Evolutionary conservation across 1,140 invertebrate genomes (phyloP).

Genomic region (Drosophila seguyi): DNA sequence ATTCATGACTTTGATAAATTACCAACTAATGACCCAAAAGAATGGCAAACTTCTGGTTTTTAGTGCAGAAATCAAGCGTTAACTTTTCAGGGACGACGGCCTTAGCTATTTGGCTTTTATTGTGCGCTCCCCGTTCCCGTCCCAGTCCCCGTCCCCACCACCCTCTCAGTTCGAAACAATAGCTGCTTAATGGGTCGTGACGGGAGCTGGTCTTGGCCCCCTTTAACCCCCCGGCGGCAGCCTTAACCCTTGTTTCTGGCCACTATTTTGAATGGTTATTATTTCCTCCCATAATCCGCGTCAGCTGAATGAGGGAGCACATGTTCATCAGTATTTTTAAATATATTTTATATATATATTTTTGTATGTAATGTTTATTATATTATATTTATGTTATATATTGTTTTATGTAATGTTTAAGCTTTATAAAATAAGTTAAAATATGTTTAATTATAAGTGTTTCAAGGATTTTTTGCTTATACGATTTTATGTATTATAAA

Average conservation of each 20-base stretch:
- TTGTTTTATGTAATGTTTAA: no score
- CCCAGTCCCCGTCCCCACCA: no score
- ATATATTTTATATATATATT: not conserved
- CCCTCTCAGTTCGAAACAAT: constrained; percentile 58
- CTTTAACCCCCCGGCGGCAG: not conserved
- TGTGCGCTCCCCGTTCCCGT: no score
- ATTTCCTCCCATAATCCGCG: constrained; percentile 3
- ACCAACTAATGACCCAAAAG: constrained; percentile 75
- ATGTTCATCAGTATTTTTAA: not conserved
- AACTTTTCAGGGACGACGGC: constrained; percentile 39
- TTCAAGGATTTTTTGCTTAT: no score
- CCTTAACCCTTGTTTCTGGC: not conserved
- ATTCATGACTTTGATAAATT: constrained; percentile 84
- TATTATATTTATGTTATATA: no score
- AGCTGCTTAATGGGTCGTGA: constrained; percentile 72
- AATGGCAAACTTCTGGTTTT: constrained; percentile 76
- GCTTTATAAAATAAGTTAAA: no score
- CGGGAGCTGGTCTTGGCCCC: constrained; percentile 15
- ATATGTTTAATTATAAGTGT: no score
- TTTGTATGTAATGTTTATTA: no score
- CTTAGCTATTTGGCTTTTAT: constrained; percentile 27
- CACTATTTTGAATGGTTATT: constrained; percentile 19
- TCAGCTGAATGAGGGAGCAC: not conserved
- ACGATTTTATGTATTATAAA: no score
- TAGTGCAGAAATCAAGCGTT: constrained; percentile 64